Evolutionary conservation across 2,113 vertebrate species (phyloP), one percentile per base, ranked within the genome.

Genomic region (Monopterus albus): DNA sequence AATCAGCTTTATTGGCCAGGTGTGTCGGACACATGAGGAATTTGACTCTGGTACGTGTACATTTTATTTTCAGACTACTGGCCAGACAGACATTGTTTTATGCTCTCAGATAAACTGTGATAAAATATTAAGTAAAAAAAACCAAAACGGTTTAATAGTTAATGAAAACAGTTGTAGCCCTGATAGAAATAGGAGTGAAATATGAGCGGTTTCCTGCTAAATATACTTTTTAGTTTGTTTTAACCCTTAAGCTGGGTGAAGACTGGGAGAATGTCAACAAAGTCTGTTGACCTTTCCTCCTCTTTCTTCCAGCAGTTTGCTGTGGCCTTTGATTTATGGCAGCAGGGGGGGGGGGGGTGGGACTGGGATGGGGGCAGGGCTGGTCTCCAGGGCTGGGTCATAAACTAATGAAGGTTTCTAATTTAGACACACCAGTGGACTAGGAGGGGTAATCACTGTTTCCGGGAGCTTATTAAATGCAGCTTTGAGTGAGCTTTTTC

Each of bases 391-490:
- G 85, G 82, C 85, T 76, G 82, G 85, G 80, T 92, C 89, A 87
- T 89, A 91, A 91, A 94, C 89, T 92, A 93, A 89, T 85, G 88
- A 89, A 88, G 84, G 79, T 88, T 89, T 89, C 91, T 92, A 92
- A 93, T 93, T 92, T 91, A 87, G 90, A 91, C 89, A 91, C 91
- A 87, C 85, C 83, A 85, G 86, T 69, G 72, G 83, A 91, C 87
- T 79, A 75, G 89, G 88, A 78, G 81, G 82, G 83, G 85, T 92
- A 92, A 94, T 92, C 90, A 86, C 86, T 72, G 88, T 88, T 92
- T 92, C 89, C 86, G 87, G 89, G 80, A 79, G 50, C 89, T 92
- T 92, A 93, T 93, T 94, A 92, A 93, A 92, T 57, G 87, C 89
- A 91, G 90, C 87, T 90, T 83, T 92, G 70, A 83, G 88, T 85